These are phyloP conservation scores for Rallus limicola DNA, from an alignment of 2,113 vertebrate species.

Conservation along the genomic window DNA sequence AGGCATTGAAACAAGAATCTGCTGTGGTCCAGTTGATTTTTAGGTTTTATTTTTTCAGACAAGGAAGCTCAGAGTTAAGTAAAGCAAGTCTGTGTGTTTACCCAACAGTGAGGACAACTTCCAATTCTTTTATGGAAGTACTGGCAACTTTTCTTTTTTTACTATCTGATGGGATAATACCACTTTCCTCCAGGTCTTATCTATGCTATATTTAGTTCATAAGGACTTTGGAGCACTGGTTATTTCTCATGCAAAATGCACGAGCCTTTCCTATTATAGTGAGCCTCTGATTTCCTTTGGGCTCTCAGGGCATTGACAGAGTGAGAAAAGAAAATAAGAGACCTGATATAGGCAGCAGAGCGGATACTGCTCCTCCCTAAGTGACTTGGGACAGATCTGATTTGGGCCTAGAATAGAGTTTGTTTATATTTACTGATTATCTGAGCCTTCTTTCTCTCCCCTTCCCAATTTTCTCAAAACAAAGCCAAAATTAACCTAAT, in stretches of 20 bases:
- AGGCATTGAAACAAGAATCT: background rate
- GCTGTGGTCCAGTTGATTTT: background rate
- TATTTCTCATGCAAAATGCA: background rate
- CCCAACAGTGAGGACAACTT: background rate
- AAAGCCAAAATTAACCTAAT: background rate
- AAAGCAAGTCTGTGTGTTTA: rapidly evolving
- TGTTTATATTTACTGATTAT: background rate
- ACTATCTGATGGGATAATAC: background rate
- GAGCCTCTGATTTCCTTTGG: background rate
- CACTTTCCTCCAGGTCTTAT: background rate
- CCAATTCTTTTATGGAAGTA: background rate
- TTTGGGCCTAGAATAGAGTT: conserved; percentile 1
- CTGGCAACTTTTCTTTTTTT: background rate
- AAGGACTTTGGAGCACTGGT: background rate
- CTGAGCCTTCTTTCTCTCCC: background rate
- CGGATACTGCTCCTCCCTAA: background rate
- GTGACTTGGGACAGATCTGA: background rate
- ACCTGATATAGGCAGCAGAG: background rate
- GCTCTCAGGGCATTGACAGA: background rate
- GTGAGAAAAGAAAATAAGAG: background rate
- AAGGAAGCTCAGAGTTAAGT: background rate
- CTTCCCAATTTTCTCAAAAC: background rate
- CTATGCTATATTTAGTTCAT: background rate
- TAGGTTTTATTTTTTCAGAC: background rate
- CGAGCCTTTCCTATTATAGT: background rate